Conservation (phyloP, 2,113 vertebrate species). For the Platanista minor region DNA sequence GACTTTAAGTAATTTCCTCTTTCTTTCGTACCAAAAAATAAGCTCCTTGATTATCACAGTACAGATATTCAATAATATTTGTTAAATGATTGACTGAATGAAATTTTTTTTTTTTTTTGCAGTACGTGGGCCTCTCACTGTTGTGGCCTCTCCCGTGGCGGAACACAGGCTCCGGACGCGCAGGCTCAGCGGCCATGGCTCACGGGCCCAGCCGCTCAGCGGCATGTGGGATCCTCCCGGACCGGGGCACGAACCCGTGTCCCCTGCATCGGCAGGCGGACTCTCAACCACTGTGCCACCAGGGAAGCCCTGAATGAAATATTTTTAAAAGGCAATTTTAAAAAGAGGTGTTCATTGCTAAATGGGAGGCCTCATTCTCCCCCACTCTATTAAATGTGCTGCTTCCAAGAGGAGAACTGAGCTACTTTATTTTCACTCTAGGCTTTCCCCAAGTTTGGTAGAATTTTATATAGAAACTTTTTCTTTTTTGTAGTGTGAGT, state of each 20-base stretch:
- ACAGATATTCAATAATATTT: neutral
- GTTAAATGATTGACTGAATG: neutral
- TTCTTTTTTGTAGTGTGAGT: neutral
- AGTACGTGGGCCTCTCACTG: too few relatives aligned
- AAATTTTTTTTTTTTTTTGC: conserved; percentile 23
- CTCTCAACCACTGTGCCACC: too few relatives aligned
- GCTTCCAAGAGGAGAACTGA: neutral
- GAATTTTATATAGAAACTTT: neutral
- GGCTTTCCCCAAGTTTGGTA: neutral
- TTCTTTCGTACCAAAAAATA: neutral
- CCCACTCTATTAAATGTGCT: neutral
- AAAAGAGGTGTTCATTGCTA: neutral
- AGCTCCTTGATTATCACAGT: neutral
- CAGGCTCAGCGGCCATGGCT: too few relatives aligned
- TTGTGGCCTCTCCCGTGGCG: too few relatives aligned
- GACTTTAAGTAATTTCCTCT: neutral
- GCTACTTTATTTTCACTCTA: neutral
- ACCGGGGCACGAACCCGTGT: too few relatives aligned
- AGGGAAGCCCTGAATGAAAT: neutral
- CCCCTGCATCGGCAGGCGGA: too few relatives aligned
- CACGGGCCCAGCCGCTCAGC: too few relatives aligned
- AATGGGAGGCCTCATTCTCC: neutral
- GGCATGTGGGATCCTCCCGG: too few relatives aligned
- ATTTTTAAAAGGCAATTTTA: neutral
- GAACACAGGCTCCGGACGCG: too few relatives aligned